These are phyloP conservation scores for Cenopis cana DNA, from an alignment of 2,888 invertebrate species.

Conservation along the genomic window DNA sequence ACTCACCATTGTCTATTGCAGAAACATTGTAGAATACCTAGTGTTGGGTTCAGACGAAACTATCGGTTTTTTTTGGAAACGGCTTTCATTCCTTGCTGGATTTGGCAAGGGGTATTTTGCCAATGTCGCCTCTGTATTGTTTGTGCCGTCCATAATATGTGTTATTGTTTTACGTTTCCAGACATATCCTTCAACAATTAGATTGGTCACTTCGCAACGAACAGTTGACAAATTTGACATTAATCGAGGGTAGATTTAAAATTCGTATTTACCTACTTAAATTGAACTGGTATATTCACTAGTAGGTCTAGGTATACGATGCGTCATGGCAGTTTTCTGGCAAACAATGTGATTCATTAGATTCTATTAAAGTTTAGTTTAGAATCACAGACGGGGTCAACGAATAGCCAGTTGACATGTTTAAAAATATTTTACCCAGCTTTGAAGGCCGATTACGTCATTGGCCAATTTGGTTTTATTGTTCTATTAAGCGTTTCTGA, in stretches of 20 bases:
- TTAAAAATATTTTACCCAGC: conserved; percentile 60
- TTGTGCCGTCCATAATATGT: no score
- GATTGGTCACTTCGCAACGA: no score
- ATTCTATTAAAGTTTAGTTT: conserved; percentile 51
- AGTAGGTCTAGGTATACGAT: not conserved
- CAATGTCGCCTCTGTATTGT: no score
- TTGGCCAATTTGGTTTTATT: conserved; percentile 31
- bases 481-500: conserved; percentile 25
- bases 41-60: not conserved
- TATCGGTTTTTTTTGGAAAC: no score
- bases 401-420: conserved; percentile 58
- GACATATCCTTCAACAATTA: no score
- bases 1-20: not conserved
- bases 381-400: conserved; percentile 59
- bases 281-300: no score
- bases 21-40: not conserved
- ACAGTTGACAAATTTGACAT: not conserved
- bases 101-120: no score
- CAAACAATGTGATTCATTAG: conserved; percentile 32
- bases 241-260: no score
- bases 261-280: no score
- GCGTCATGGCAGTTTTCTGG: conserved; percentile 19
- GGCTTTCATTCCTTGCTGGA: no score
- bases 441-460: conserved; percentile 69
- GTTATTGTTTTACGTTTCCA: no score